Evolutionary conservation across 2,797 vertebrate genomes (phyloP).

Genomic region (Characodon lateralis): DNA sequence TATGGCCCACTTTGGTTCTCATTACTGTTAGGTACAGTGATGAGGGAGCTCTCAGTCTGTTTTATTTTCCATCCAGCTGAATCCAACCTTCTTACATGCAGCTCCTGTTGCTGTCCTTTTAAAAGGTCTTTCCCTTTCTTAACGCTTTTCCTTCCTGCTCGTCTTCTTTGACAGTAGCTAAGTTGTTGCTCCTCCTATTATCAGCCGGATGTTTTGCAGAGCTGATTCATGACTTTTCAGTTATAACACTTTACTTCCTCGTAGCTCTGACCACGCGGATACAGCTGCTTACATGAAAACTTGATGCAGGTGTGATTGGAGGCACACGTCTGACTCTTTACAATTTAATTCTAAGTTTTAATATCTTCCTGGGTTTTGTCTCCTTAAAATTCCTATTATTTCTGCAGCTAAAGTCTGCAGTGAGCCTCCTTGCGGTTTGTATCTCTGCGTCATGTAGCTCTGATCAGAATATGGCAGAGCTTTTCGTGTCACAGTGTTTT

Average conservation of each 20-base stretch:
- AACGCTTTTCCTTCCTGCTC: neutral
- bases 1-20: neutral
- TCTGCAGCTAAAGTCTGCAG: neutral
- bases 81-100: neutral
- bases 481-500: conserved; percentile 56
- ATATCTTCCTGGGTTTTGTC: neutral
- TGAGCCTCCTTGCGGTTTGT: neutral
- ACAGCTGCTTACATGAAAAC: conserved; percentile 19
- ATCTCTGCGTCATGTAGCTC: neutral
- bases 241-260: conserved; percentile 43
- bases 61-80: neutral
- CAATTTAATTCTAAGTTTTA: conserved; percentile 2
- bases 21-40: neutral
- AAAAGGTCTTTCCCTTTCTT: no score
- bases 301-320: conserved; percentile 9
- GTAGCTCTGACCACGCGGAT: conserved; percentile 28
- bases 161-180: conserved; percentile 29
- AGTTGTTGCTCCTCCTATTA: conserved; percentile 28
- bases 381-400: neutral
- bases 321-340: conserved; percentile 7
- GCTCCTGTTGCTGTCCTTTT: neutral
- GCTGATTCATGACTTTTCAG: conserved; percentile 37
- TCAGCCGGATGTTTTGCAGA: conserved; percentile 40
- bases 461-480: conserved; percentile 11
- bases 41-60: neutral